Base-by-base conservation (phyloP, 2,888 invertebrate genomes). In the Cheilosia vulpina region DNA sequence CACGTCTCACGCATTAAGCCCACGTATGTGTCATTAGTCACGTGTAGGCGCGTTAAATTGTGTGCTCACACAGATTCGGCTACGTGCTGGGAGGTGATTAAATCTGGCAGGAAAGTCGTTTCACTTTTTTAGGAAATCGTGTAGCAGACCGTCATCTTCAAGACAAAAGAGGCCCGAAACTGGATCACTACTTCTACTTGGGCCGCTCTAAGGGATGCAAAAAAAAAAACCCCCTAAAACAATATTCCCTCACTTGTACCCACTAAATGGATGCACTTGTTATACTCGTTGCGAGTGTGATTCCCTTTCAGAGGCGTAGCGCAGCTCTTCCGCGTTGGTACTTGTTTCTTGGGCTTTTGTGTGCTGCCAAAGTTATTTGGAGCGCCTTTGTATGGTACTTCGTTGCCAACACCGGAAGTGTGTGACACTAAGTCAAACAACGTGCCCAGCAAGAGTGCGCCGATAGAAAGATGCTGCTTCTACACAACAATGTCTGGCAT, bases 381-480 rank as follows among this genome's bases (percentile, higher is more conserved):
- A 75, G 68, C 62, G 60, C 58, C 21, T 65, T 72, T 58, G 15
- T 47, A 50, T 24, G 24, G 15, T 21, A 15, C 52, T 65, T 57
- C 17, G 50, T 55, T 43, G 66, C 17, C 38, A 65, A 31, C 66
- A 66, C 82, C 82, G 82, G 82, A 82, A 82, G 77, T 77, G 53
- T 71, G 72, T 66, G 82, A 82, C 76, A 65, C 76, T 76, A 71
- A 82, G 81, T 76, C 81, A 82, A 82, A 60, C 76, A 76, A 76
- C 43, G 43, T 71, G 65, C 81, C 62, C 55, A 63, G 58, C 38
- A 43, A 52, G 68, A 69, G 60, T 62, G 43, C 34, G 50, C 50
- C 72, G 31, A 73, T 58, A 76, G 34, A 71, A 38, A 45, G 41
- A 24, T n/a, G 27, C 24, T 7, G 6, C 27, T 27, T 27, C 6